phyloP scores from a whole-genome alignment of 35 echinoderm and acorn worm species.

The Apostichopus japonicus region DNA sequence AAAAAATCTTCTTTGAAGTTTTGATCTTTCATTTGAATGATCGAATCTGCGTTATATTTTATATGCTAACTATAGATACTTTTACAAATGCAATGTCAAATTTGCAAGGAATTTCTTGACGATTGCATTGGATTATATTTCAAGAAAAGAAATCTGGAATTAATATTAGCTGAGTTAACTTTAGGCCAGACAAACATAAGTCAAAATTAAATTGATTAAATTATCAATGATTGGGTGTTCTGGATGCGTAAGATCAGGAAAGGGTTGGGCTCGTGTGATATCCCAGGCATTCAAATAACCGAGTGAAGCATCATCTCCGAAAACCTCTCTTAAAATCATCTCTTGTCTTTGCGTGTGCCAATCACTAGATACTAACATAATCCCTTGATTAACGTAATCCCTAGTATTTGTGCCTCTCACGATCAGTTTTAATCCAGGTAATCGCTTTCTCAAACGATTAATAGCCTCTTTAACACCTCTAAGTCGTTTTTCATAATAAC shows the following conservation, averaged over 20 bases:
- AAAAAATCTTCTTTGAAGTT: too few relatives aligned
- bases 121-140: too few relatives aligned
- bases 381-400: not conserved
- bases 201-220: not conserved
- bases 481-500: slow-evolving; percentile 7
- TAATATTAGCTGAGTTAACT: not conserved
- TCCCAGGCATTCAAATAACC: slow-evolving; percentile 19
- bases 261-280: slow-evolving; percentile 12
- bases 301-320: not conserved
- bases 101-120: too few relatives aligned
- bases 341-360: slow-evolving; percentile 24
- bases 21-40: too few relatives aligned
- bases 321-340: not conserved
- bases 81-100: too few relatives aligned
- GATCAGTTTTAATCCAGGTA: not conserved
- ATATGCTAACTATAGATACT: too few relatives aligned
- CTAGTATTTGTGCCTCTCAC: slow-evolving; percentile 29
- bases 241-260: slow-evolving; percentile 10
- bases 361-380: slow-evolving; percentile 22
- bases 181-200: not conserved
- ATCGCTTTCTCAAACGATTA: not conserved
- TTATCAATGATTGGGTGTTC: not conserved
- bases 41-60: too few relatives aligned
- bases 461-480: slow-evolving; percentile 5
- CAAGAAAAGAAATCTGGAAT: too few relatives aligned